Base-by-base conservation (phyloP, 1,140 invertebrate species). In the Hycleus cichorii region DNA sequence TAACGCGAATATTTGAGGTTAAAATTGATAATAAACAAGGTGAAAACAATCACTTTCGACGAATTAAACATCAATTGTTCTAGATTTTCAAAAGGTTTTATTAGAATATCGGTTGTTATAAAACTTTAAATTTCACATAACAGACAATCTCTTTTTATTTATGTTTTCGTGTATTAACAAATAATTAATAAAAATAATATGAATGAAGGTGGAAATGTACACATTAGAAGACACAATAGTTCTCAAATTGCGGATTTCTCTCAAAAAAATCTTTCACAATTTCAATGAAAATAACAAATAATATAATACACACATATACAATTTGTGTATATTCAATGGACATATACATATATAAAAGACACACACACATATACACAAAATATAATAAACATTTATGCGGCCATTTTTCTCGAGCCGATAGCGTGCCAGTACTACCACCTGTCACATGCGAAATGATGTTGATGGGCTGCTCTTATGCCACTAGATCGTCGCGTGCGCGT, bases 401-500 rank as follows among this genome's bases (percentile, higher is more conserved):
- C 70, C 70, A 72, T 72, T 63, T 72, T 71, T 32, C 4, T 7
- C 32, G 32, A 7, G 54, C 63, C 47, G 27, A 11, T 65, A 63
- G 68, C 70, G 69, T 70, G 65, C 64, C 70, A 69, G 63, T 66
- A 62, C 63, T 68, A 64, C 69, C 69, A 72, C 70, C 70, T 72
- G 70, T 69, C 70, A 67, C 63, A 67, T 60, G 45, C 51, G 58
- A 65, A 63, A 62, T 59, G 52, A 62, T 59, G 57, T 51, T 45
- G 32, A 24, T 42, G 42, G 47, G 32, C 18, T 32, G 32, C 32
- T 32, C 18, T 18, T 18, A 18, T 32, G 7, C 32, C 32, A 27
- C 49, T 25, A 43, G 32, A 46, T 44, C 45, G 64, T 63, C 64
- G 59, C 59, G 59, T 59, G 56, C 56, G 59, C 62, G 48, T 57